Percentiles rank a stretch among this genome's conserved stretches.
These are phyloP conservation scores for Falco columbarius DNA, from an alignment of 2,797 vertebrate species.

Conservation along the genomic window DNA sequence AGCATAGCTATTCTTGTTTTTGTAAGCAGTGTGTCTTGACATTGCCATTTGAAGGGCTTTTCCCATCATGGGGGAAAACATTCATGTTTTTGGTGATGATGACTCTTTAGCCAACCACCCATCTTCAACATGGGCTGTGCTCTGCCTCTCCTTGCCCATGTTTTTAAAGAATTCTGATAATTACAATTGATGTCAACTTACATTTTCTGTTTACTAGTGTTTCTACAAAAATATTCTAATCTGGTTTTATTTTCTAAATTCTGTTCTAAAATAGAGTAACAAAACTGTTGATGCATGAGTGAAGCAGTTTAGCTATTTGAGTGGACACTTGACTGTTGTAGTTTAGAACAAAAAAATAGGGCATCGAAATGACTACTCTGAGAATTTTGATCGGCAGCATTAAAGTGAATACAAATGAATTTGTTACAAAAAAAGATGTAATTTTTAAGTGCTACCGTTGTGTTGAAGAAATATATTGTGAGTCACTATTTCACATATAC, in stretches of 20 bases:
- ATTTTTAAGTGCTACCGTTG: not conserved
- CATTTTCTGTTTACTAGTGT: not conserved
- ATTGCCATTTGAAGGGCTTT: not conserved
- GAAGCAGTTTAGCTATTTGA: not conserved
- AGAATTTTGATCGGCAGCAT: not conserved
- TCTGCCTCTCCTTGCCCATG: not conserved
- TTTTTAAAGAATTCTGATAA: not conserved
- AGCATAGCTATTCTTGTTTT: not conserved
- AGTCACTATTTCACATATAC: constrained; percentile 24
- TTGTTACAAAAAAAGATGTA: not conserved
- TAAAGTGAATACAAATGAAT: constrained; percentile 18
- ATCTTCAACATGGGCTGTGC: not conserved
- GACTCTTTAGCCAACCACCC: not conserved
- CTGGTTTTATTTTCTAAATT: not conserved
- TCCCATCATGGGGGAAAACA: not conserved
- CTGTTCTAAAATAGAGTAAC: not conserved
- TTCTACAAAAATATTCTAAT: not conserved
- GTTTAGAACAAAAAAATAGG: not conserved
- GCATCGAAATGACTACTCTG: not conserved
- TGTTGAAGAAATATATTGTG: constrained; percentile 1
- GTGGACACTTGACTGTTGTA: not conserved
- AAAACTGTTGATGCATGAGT: not conserved
- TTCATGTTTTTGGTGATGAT: not conserved
- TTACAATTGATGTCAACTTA: not conserved
- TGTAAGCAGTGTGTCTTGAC: not conserved